Evolutionary conservation across 1,140 invertebrate species (phyloP).

Genomic region (Physella acuta): DNA sequence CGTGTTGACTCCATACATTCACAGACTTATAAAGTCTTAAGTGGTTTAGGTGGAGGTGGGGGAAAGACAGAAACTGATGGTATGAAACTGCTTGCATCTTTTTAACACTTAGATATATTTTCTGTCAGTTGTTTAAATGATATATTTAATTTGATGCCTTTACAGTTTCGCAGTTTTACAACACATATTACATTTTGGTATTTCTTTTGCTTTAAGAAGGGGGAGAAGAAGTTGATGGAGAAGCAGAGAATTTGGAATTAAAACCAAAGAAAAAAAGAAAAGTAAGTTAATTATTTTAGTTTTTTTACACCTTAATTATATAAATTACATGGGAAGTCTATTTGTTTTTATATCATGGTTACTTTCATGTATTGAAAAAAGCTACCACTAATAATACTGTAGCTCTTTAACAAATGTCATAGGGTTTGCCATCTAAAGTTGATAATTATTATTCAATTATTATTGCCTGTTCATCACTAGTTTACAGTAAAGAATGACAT

Average conservation of each 20-base stretch:
- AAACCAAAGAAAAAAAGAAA: constrained; percentile 41
- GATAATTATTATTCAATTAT: too few species aligned
- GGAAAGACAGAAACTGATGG: constrained; percentile 58
- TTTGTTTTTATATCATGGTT: too few species aligned
- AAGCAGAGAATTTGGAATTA: constrained; percentile 26
- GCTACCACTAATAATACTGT: too few species aligned
- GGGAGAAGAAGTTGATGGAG: constrained; percentile 23
- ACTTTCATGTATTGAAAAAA: too few species aligned
- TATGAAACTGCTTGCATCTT: constrained; percentile 7
- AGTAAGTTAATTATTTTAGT: constrained; percentile 21
- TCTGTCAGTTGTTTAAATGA: not conserved
- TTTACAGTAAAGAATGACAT: too few species aligned
- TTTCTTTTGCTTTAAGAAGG: constrained; percentile 12
- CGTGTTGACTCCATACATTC: constrained; percentile 77
- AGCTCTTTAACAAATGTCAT: too few species aligned
- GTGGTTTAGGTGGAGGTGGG: constrained; percentile 65
- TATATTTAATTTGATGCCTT: not conserved
- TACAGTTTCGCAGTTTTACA: not conserved
- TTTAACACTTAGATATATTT: not conserved
- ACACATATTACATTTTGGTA: not conserved
- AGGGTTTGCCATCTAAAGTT: too few species aligned
- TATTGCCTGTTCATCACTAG: too few species aligned
- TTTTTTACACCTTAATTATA: too few species aligned
- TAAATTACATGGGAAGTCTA: too few species aligned
- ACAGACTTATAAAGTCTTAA: constrained; percentile 77